These are phyloP conservation scores for Netelia melanura DNA, from an alignment of 2,888 invertebrate species.

Conservation along the genomic window DNA sequence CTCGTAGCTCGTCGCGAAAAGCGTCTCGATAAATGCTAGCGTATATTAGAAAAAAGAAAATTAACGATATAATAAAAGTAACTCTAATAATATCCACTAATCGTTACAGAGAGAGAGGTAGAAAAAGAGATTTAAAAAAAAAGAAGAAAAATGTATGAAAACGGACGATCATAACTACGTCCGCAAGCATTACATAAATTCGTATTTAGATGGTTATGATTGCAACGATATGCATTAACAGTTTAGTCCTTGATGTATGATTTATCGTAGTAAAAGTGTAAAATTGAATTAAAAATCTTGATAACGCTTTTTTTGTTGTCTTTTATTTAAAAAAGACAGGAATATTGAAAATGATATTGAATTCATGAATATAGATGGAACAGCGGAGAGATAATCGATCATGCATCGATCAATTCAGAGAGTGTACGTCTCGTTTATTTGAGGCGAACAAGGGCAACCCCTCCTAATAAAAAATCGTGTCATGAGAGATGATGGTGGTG, in stretches of 20 bases:
- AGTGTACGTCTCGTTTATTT: constrained; percentile 50
- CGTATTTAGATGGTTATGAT: constrained; percentile 51
- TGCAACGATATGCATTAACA: constrained; percentile 24
- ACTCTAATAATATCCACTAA: background rate
- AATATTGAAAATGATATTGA: constrained; percentile 32
- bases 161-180: constrained; percentile 18
- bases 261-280: constrained; percentile 37
- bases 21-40: constrained; percentile 17
- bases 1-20: constrained; percentile 11
- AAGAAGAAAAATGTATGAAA: constrained; percentile 10
- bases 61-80: background rate
- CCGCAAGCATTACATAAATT: constrained; percentile 28
- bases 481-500: constrained; percentile 39
- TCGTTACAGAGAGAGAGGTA: background rate
- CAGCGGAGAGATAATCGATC: constrained; percentile 35
- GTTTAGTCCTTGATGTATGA: constrained; percentile 49
- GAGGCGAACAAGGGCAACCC: constrained; percentile 38
- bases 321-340: background rate
- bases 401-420: constrained; percentile 46
- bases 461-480: constrained; percentile 26
- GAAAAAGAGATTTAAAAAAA: too few species aligned
- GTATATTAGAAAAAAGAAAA: background rate
- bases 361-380: constrained; percentile 61
- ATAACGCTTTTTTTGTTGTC: background rate
- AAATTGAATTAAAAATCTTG: background rate